Conservation (phyloP, 2,113 vertebrate genomes). For the Apodemus speciosus region DNA sequence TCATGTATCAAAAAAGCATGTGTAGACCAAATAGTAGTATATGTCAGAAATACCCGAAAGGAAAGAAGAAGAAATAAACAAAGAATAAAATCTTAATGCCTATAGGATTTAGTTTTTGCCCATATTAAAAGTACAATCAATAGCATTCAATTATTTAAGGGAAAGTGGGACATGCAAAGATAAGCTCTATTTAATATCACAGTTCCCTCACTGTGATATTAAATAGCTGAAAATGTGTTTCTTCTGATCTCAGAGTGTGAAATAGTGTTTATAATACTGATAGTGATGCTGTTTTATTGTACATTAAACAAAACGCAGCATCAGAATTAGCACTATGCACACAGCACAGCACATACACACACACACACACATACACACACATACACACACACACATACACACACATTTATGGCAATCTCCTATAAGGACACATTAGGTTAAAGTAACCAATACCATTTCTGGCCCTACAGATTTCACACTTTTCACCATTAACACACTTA, state of each 20-base stretch:
- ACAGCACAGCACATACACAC: background rate
- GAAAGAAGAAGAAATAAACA: slow-evolving; percentile 10
- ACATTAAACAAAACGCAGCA: background rate
- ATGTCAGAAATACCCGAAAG: background rate
- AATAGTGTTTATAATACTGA: background rate
- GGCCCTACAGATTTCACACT: background rate
- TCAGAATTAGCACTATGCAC: background rate
- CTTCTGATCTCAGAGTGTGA: background rate
- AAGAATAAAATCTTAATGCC: slow-evolving; percentile 35
- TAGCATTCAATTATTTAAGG: slow-evolving; percentile 59
- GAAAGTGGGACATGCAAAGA: background rate
- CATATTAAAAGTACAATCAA: slow-evolving; percentile 30
- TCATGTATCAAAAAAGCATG: background rate
- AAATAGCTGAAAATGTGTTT: background rate
- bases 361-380: background rate
- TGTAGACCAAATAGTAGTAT: background rate
- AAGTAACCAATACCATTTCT: background rate
- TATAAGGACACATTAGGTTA: background rate
- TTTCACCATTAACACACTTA: background rate
- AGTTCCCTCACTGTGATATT: background rate
- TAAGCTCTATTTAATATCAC: background rate
- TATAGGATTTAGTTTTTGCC: slow-evolving; percentile 46
- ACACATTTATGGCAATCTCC: background rate
- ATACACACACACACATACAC: background rate
- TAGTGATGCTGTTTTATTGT: background rate